These are phyloP conservation scores for Gymnobelideus leadbeateri DNA, from an alignment of 2,113 vertebrate species.

Conservation along the genomic window DNA sequence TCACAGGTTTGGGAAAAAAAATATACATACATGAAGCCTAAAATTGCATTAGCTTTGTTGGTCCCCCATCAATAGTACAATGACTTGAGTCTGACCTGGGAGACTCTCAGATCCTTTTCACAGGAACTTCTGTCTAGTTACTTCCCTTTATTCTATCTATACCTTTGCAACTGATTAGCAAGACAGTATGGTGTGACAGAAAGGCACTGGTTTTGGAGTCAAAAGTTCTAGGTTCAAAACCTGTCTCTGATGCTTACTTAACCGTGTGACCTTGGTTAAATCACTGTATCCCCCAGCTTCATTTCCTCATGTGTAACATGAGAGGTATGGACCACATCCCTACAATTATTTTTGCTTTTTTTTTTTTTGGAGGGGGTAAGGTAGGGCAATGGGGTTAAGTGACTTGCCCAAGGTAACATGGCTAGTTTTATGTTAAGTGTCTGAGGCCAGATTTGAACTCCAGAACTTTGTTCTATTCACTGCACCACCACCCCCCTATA, in stretches of 20 bases:
- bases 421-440: too few relatives aligned
- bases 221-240: not conserved
- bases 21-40: not conserved
- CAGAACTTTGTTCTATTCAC: too few relatives aligned
- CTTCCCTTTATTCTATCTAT: not conserved
- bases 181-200: not conserved
- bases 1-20: not conserved
- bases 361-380: too few relatives aligned
- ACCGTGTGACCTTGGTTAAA: not conserved
- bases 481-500: not conserved
- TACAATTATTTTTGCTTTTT: not conserved
- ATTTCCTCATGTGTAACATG: not conserved
- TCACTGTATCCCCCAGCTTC: not conserved
- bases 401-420: too few relatives aligned
- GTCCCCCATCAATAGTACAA: not conserved
- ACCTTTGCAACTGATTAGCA: not conserved
- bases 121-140: not conserved
- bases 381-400: too few relatives aligned
- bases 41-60: not conserved
- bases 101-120: not conserved
- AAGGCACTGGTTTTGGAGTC: not conserved
- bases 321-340: not conserved
- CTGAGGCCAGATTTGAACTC: too few relatives aligned
- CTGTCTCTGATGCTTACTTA: not conserved
- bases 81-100: not conserved